Evolutionary conservation across 2,113 vertebrate genomes (phyloP), one percentile per base, ranked within the genome.

Genomic region (Thamnaconus septentrionalis): DNA sequence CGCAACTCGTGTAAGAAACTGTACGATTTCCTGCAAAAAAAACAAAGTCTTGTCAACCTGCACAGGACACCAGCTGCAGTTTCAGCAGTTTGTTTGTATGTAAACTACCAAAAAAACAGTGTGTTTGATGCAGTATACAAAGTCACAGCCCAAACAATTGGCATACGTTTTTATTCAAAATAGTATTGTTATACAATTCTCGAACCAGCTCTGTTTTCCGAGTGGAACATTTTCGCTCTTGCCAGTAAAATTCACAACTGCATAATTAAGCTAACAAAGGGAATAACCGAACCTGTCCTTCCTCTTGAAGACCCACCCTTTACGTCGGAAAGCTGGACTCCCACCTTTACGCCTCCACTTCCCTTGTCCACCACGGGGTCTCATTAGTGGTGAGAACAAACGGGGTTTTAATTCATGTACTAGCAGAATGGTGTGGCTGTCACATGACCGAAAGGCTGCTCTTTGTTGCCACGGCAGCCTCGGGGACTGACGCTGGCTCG

Each of bases 271-370:
- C 18, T 58, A 6, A 47, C 4, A 40, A 41, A 57, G 1, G 10
- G 41, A 61, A 43, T 63, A 61, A 75, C 3, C 40, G 1, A 12
- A 0, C 12, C 9, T 39, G 56, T 56, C 61, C 66, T 68, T 61
- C 31, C 5, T 18, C 5, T 49, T 49, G 5, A 78, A 99, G 97
- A 75, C 94, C 93, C 1, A 96, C 96, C 0, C 92, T 99, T 12
- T 98, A 98, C 0, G 94, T 99, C 5, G 97, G 97, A 18, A 98
- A 98, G 77, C 61, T 94, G 1, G 87, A 93, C 0, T 76, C 93
- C 51, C 92, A 96, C 59, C 95, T 99, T 64, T 99, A 99, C 0
- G 97, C 96, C 10, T 88, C 93, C 41, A 93, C 90, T 2, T 97
- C 96, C 0, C 91, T 99, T 64, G 96, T 98, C 39, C 97, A 98